Evolutionary conservation across 64 coral and sea anemone genomes (phyloP).

Genomic region (Stichodactyla mertensii): DNA sequence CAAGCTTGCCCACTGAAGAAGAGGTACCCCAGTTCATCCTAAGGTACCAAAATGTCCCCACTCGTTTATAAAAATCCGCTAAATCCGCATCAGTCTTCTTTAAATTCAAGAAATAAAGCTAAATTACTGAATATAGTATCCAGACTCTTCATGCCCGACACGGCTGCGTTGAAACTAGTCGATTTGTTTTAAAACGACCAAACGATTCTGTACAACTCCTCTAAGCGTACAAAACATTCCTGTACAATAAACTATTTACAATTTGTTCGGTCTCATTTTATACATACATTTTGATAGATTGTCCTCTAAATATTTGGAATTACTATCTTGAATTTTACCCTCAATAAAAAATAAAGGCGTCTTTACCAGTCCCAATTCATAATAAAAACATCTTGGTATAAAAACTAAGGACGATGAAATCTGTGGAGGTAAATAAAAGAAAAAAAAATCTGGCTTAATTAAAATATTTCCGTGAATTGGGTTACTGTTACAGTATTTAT

Average conservation of each 20-base stretch:
- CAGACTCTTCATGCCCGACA: neutral
- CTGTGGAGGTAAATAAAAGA: slow-evolving; percentile 35
- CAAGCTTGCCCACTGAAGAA: no score
- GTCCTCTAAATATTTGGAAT: neutral
- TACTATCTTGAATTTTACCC: neutral
- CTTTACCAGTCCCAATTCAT: neutral
- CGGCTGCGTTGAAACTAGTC: neutral
- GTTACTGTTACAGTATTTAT: no score
- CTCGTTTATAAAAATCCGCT: no score
- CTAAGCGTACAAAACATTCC: slow-evolving; percentile 1
- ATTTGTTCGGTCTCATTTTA: neutral
- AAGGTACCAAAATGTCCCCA: no score
- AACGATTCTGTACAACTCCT: neutral
- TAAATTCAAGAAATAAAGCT: no score
- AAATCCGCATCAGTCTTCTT: no score
- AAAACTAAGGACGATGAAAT: slow-evolving; percentile 86
- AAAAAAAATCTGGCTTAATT: neutral
- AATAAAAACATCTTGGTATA: slow-evolving; percentile 17
- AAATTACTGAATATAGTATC: neutral
- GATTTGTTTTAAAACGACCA: neutral
- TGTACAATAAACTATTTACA: slow-evolving; percentile 29
- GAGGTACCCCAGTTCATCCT: no score
- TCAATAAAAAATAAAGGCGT: neutral
- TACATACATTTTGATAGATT: slow-evolving; percentile 22
- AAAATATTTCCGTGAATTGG: no score